Base-by-base conservation (phyloP, 2,797 vertebrate species). In the Rhodeus uyekii region DNA sequence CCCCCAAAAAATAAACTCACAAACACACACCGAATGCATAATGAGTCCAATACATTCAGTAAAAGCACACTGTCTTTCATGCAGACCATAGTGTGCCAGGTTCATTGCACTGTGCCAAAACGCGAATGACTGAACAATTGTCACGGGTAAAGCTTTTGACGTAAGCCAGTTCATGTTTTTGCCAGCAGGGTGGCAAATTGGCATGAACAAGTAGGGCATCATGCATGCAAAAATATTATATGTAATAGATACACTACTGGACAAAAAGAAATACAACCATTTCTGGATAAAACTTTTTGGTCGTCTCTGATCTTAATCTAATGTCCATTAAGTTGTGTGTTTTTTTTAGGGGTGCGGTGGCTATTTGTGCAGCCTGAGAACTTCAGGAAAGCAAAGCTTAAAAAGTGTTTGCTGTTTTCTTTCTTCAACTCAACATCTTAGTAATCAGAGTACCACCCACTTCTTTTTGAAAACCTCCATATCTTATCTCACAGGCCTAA, bases 81-180 rank as follows among this genome's bases (percentile, higher is more conserved):
- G 55, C 53, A 74, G 44, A 60, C 60, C 71, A 36, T 42, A 16
- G 27, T 76, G 81, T 82, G 81, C 76, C 73, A 84, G 80, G 72
- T 76, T 84, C 78, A 42, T 48, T 42, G 38, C 76, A 68, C 27
- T 34, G 55, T 69, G 27, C 81, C n/a, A 53, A 86, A 69, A 8
- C 24, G n/a, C 29, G 68, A 27, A 81, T 86, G 83, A 86, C 76
- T 75, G 68, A 78, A 58, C 73, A 61, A 38, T 78, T 87, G 84
- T 83, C 61, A 27, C 27, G 67, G 64, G 58, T 48, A 34, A 76
- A 73, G 48, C 34, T 36, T 46, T 84, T 80, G 82, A 84, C 72
- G 55, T 42, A 63, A 85, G 72, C 16, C n/a, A 29, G 27, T 60
- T 10, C 32, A 74, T 34, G 12, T 64, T 36, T 72, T 48, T 80